phyloP scores from a whole-genome alignment of 2,888 invertebrate genomes.

The Synergus umbraculus region DNA sequence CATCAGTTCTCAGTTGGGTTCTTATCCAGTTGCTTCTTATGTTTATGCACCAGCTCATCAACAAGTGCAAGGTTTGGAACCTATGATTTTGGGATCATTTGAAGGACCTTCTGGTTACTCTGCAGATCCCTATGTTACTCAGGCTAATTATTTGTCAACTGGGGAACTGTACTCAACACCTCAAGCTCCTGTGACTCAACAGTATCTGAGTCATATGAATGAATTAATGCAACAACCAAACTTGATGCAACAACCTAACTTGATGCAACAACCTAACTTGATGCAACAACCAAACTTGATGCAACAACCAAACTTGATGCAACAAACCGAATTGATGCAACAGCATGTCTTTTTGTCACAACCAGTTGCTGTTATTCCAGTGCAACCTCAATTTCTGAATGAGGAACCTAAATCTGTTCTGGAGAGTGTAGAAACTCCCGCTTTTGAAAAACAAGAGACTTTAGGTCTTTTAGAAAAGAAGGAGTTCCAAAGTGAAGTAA shows the following conservation, averaged over 20 bases:
- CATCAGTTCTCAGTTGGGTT: constrained; percentile 79
- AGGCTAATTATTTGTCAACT: constrained; percentile 66
- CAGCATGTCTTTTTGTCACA: neutral
- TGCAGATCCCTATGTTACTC: constrained; percentile 67
- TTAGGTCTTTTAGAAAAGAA: neutral
- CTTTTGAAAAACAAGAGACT: neutral
- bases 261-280: neutral
- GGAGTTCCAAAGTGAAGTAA: neutral
- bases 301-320: neutral
- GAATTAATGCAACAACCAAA: neutral
- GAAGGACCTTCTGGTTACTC: constrained; percentile 63
- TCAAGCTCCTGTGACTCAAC: constrained; percentile 46
- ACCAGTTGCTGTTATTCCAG: neutral
- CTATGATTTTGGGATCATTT: constrained; percentile 61
- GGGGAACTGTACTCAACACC: constrained; percentile 56
- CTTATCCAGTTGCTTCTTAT: constrained; percentile 74
- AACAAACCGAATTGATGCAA: neutral
- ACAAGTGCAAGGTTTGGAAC: constrained; percentile 61
- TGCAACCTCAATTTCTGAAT: neutral
- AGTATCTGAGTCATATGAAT: neutral
- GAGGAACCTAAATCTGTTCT: neutral
- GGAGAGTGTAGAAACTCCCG: neutral
- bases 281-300: neutral
- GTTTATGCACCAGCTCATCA: constrained; percentile 65
- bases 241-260: neutral